These are phyloP conservation scores for Myodes glareolus DNA, from an alignment of 2,113 vertebrate species.

Conservation along the genomic window DNA sequence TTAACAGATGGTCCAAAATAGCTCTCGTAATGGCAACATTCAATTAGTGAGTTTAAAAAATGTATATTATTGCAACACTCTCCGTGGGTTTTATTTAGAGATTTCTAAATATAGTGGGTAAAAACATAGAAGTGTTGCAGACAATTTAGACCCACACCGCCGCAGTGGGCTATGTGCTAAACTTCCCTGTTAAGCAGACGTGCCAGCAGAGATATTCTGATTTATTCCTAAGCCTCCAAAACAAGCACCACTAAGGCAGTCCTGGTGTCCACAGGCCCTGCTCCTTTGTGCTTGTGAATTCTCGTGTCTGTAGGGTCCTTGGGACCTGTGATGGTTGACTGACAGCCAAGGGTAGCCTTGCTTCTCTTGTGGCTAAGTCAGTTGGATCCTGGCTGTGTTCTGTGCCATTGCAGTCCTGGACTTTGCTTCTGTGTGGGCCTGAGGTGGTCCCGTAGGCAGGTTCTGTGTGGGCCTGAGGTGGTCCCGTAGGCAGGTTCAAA, in stretches of 20 bases:
- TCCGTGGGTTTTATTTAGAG: slow-evolving; percentile 72
- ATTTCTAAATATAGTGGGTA: slow-evolving; percentile 74
- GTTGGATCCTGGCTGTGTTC: accelerated
- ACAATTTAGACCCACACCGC: slow-evolving; percentile 45
- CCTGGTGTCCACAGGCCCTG: neutral
- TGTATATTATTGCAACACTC: slow-evolving; percentile 79
- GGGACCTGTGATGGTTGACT: neutral
- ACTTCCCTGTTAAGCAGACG: neutral
- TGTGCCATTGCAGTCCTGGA: accelerated
- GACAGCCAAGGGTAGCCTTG: neutral
- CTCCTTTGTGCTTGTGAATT: neutral
- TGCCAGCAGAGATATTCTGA: neutral
- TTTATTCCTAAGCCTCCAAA: no score
- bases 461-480: neutral
- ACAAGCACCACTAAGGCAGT: accelerated
- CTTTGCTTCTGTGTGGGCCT: neutral
- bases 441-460: no score
- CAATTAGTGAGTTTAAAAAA: slow-evolving; percentile 83
- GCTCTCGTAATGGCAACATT: slow-evolving; percentile 75
- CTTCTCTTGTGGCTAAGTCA: neutral
- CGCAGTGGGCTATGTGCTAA: neutral
- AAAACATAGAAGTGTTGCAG: slow-evolving; percentile 66
- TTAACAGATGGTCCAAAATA: slow-evolving; percentile 82
- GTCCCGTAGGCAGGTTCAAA: neutral
- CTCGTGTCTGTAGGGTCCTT: neutral